Evolutionary conservation across 2,113 vertebrate species (phyloP), one percentile per base, ranked within the genome.

Genomic region (Siniperca chuatsi): DNA sequence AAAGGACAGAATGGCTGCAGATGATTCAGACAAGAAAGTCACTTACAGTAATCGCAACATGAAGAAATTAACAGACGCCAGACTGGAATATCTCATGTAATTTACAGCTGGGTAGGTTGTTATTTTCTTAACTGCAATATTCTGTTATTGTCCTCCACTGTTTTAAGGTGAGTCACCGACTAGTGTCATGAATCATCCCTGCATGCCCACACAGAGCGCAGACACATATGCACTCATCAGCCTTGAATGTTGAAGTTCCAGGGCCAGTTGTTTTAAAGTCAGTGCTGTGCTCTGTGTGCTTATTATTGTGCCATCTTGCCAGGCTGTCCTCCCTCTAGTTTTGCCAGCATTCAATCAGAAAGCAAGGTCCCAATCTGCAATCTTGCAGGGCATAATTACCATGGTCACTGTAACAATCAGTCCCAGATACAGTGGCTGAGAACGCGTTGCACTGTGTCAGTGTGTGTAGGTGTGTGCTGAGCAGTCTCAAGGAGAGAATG

Each of bases 271-370:
- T 81, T 90, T 79, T 42, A 64, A 84, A 82, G 73, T 74, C 78
- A 74, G 58, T 4, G 1, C 65, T 44, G 50, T 42, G 66, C 58
- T 52, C 60, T 66, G 57, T 75, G 70, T 81, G 89, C 81, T 88
- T 87, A 87, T 86, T 90, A 87, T 54, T 58, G 75, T 72, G 76
- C 57, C 48, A 55, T 79, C 79, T 70, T 66, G 33, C 74, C 64
- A 71, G 48, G 57, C 50, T 85, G 76, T 85, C 81, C 79, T 88
- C 81, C 90, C 76, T 78, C 76, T 70, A 66, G 84, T 86, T 90
- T 84, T 85, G 72, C 83, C 79, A 83, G 83, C 83, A 79, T 86
- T 84, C 83, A 78, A 57, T 88, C 83, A 87, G 25, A 82, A n/a
- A 70, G 35, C 67, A 69, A 78, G 67, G 76, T 84, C 74, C 69